Base-by-base conservation (phyloP, 2,113 vertebrate species). In the Dipodomys ordii region DNA sequence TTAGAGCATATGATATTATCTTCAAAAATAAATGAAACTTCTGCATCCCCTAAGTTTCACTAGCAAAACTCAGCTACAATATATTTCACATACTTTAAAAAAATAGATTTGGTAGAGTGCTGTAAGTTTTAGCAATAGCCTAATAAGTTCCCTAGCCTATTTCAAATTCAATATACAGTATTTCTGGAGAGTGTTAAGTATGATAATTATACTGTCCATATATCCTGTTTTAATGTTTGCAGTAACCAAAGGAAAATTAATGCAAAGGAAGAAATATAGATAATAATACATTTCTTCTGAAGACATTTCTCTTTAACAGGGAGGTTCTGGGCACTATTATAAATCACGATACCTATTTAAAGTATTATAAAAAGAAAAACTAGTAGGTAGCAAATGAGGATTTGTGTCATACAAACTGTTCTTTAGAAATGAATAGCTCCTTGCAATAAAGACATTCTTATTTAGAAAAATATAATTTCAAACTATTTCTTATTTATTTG, bases 121-220 rank as follows among this genome's bases (percentile, higher is more conserved):
- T 32, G 25, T 72, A 39, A 83, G 9, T 95, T 96, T 88, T 81
- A 83, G 73, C 71, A 95, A 90, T 91, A 93, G 77, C 53, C 62
- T 95, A 91, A 73, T 96, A 92, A 88, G 49, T 91, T 96, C 72
- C 46, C 71, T 91, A 90, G 90, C 73, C 72, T 90, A 94, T 94
- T 96, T 95, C 94, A 95, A 77, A 95, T 76, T 95, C 93, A 95
- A 81, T 94, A 94, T 94, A 87, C 73, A 95, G 39, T 91, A 83
- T 94, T 91, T 91, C 87, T 95, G n/a, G 73, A 96, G 94, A 92
- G 46, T 69, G 84, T 96, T 96, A 96, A 79, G 64, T 84, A 77
- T 87, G 74, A 65, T 95, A 95, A 96, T 95, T 94, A 92, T 27
- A 79, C 57, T 81, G 8, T 16, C 60, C 60, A 62, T 82, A 85